A percentile compares a stretch with the other conserved stretches of the same genome.
Conservation (phyloP, 2,797 vertebrate species). For the Sebastes nivosus region DNA sequence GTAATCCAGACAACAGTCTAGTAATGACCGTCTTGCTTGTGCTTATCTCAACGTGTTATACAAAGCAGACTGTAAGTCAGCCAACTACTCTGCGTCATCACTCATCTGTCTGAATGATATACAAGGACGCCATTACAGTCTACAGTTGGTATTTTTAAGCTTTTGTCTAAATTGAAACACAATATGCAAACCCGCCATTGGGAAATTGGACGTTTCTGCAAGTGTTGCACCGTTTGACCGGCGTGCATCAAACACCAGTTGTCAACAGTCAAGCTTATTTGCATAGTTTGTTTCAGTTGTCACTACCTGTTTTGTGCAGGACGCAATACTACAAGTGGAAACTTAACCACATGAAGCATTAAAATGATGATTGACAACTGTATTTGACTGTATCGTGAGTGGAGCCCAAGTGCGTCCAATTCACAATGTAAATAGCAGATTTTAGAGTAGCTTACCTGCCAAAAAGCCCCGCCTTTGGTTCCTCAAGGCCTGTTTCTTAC, state of each 20-base stretch:
- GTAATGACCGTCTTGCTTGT: background rate
- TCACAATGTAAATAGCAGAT: too few species aligned
- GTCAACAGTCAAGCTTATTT: constrained; percentile 27
- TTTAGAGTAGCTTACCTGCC: background rate
- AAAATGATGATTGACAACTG: background rate
- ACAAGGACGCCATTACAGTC: too few species aligned
- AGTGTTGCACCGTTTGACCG: background rate
- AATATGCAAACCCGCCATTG: background rate
- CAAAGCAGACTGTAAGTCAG: background rate
- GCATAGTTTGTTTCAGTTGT: constrained; percentile 30
- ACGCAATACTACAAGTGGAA: constrained; percentile 2
- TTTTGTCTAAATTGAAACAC: background rate
- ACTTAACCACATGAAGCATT: background rate
- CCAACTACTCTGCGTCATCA: background rate
- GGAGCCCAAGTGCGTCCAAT: background rate
- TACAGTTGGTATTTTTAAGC: background rate
- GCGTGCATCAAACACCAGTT: background rate
- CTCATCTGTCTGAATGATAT: background rate
- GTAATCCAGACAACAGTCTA: background rate
- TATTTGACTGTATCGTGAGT: background rate
- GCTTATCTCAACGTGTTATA: background rate
- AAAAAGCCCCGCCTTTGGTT: background rate
- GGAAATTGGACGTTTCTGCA: background rate
- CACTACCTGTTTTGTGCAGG: background rate
- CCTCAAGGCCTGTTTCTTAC: background rate